phyloP scores from a whole-genome alignment of 2,888 invertebrate genomes.

The Acleris cristana region DNA sequence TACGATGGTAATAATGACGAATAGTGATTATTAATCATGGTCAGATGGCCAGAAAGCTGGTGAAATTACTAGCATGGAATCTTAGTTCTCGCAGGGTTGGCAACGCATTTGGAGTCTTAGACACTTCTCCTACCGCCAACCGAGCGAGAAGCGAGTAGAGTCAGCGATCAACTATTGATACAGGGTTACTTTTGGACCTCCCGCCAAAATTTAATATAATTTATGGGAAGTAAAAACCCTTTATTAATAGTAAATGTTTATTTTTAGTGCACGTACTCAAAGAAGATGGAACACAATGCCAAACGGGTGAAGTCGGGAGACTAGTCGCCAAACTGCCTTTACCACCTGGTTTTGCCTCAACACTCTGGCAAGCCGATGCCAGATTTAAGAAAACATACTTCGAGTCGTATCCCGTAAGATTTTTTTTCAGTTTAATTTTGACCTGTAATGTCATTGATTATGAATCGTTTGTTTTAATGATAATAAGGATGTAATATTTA shows the following conservation, averaged over 20 bases:
- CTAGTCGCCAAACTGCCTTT: conserved; percentile 93
- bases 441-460: conserved; percentile 9
- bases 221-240: too few relatives aligned
- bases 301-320: conserved; percentile 90
- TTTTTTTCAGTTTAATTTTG: conserved; percentile 6
- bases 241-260: too few relatives aligned
- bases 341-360: conserved; percentile 94
- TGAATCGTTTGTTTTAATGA: neutral
- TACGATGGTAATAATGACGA: conserved; percentile 86
- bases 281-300: conserved; percentile 87
- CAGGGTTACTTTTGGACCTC: too few relatives aligned
- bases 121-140: too few relatives aligned
- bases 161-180: too few relatives aligned
- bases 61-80: too few relatives aligned
- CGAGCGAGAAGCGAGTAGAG: too few relatives aligned
- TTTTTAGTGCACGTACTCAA: conserved; percentile 64
- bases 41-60: too few relatives aligned
- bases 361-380: conserved; percentile 92
- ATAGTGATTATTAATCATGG: too few relatives aligned
- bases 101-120: too few relatives aligned
- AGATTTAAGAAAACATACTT: conserved; percentile 93
- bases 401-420: conserved; percentile 89
- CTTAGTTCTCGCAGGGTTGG: too few relatives aligned
- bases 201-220: too few relatives aligned
- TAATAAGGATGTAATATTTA: neutral